phyloP scores from a whole-genome alignment of 2,113 vertebrate species.

The Glaucomys volans region DNA sequence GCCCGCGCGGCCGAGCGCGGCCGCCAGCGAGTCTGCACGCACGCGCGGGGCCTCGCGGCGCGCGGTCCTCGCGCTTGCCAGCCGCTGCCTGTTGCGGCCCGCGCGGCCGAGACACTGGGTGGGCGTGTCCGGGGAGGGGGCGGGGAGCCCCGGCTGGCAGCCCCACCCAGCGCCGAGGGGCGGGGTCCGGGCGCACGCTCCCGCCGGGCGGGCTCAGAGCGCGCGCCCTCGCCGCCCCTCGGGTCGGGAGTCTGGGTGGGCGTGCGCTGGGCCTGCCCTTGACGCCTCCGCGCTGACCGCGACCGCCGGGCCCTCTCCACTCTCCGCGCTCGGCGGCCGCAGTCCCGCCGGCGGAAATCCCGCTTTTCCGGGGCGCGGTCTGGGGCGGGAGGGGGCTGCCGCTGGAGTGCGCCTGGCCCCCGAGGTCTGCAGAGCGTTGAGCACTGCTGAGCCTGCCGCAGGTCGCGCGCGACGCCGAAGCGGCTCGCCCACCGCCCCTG shows the following conservation, averaged over 20 bases:
- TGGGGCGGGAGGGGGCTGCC: not conserved
- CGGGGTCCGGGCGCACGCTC: not conserved
- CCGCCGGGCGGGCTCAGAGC: not conserved
- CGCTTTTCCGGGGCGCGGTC: conserved; percentile 79
- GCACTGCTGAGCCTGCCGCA: not conserved
- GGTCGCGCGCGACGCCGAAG: no score
- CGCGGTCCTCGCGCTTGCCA: conserved; percentile 74
- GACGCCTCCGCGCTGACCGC: rapidly evolving
- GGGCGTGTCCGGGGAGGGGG: conserved; percentile 73
- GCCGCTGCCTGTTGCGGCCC: conserved; percentile 74
- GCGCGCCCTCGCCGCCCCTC: not conserved
- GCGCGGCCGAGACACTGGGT: conserved; percentile 68
- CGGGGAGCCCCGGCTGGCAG: not conserved
- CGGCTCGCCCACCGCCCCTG: no score
- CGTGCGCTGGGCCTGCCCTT: no score
- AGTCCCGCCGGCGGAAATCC: conserved; percentile 62
- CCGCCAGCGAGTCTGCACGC: conserved; percentile 74
- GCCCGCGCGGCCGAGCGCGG: conserved; percentile 68
- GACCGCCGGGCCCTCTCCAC: rapidly evolving
- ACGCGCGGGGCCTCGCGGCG: conserved; percentile 75
- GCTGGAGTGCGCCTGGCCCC: conserved; percentile 26
- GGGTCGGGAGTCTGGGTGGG: not conserved
- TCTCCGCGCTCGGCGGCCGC: no score
- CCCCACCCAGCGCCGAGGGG: conserved; percentile 61
- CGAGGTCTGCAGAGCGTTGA: no score